A percentile compares a stretch with the other conserved stretches of the same genome.
Conservation (phyloP, 2,113 vertebrate genomes). For the Nipponia nippon region DNA sequence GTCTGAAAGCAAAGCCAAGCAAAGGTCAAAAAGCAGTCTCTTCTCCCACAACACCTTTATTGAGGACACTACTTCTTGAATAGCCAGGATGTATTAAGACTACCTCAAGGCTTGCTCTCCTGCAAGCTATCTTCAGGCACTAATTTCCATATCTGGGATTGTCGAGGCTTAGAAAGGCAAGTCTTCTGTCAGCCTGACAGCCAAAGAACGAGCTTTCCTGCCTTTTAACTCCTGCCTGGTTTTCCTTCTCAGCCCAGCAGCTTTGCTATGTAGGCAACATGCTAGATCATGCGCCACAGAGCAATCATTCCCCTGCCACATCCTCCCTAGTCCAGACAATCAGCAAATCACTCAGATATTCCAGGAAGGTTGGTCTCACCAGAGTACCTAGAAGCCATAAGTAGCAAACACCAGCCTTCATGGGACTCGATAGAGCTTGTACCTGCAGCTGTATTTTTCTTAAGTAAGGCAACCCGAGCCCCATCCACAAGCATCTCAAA, state of each 20-base stretch:
- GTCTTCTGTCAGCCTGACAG: background rate
- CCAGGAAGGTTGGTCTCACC: background rate
- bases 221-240: background rate
- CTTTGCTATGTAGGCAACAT: background rate
- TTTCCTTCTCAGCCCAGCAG: background rate
- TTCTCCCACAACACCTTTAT: background rate
- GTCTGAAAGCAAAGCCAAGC: background rate
- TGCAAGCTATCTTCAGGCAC: background rate
- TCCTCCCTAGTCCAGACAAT: background rate
- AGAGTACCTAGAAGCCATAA: background rate
- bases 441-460: background rate
- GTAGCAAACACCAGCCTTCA: background rate
- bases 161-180: background rate
- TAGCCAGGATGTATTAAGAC: background rate
- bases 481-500: background rate
- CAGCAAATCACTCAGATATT: background rate
- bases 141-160: background rate
- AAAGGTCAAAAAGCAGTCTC: background rate
- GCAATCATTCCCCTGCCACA: background rate
- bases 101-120: background rate
- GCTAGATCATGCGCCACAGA: accelerated
- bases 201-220: background rate
- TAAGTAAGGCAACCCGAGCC: background rate
- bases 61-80: background rate
- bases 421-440: background rate